Evolutionary conservation across 2,797 vertebrate genomes (phyloP), one percentile per base, ranked within the genome.

Genomic region (Platyrinchus mystaceus): DNA sequence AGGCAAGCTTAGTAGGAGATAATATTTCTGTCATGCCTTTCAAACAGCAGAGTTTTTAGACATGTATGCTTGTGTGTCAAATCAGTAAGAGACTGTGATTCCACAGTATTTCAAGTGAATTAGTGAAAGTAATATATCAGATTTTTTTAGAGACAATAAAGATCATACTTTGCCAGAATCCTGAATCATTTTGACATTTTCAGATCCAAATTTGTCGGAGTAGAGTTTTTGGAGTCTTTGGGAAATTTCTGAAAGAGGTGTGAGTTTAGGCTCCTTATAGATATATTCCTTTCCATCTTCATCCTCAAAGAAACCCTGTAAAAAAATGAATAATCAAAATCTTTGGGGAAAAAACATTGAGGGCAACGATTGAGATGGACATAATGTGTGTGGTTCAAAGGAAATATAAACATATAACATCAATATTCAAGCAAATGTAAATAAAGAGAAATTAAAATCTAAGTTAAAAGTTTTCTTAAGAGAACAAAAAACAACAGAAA

Each of bases 171-270:
- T 99, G 79, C 99, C 98, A 69, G 99, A 99, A 98, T 99, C 99
- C 93, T 99, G 99, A 81, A 99, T 99, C 98, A 99, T 99, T 98
- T 99, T 99, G 81, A 99, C 99, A 74, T 99, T 99, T 98, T 99
- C 99, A 75, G 98, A 98, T 87, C 99, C 99, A 90, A 99, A 99
- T 97, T 99, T 99, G 97, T 99, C 99, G 0, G 99, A 99, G 97
- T 99, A 99, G 63, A 99, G 99, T 87, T 99, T 99, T 53, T 99
- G 98, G 52, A 99, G 98, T 73, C 99, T 98, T 96, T 99, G 99
- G 69, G 99, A 99, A 89, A 99, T 99, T 97, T 99, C 99, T 3
- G 99, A 99, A 56, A 99, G 98, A 26, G 99, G 99, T 0, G 99
- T 99, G 94, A 99, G 99, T 96, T 99, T 99, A 34, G 99, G 99